phyloP scores from a whole-genome alignment of 2,113 vertebrate genomes.

The cattle (Bos taurus) region DNA sequence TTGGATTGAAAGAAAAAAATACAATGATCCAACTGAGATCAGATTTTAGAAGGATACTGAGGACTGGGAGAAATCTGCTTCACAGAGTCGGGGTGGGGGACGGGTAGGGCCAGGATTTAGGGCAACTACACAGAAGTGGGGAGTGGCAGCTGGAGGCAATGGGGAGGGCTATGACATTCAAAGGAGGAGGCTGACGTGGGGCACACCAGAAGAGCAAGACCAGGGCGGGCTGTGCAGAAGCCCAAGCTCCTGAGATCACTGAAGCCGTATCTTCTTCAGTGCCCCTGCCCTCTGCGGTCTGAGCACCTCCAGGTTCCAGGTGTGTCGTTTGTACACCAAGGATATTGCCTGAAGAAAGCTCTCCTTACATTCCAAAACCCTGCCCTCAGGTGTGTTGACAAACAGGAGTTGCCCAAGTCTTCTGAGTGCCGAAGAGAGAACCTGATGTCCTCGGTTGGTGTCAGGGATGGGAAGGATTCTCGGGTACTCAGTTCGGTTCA shows the following conservation, averaged over 20 bases:
- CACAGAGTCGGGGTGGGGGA: rapidly evolving
- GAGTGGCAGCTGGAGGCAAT: background rate
- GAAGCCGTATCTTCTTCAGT: background rate
- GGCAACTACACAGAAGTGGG: background rate
- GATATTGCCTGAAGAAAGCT: background rate
- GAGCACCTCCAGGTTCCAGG: no score
- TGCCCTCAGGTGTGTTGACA: background rate
- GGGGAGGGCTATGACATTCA: background rate
- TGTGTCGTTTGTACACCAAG: background rate
- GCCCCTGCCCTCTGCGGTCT: rapidly evolving
- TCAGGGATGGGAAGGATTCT: background rate
- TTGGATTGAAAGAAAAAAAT: background rate
- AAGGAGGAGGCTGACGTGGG: background rate
- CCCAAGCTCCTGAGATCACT: background rate
- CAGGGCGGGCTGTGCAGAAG: background rate
- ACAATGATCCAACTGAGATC: background rate
- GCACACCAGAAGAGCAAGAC: background rate
- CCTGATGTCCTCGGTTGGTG: rapidly evolving
- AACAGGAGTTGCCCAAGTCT: background rate
- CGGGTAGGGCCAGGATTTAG: background rate
- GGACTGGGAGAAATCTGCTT: background rate
- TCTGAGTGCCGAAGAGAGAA: background rate
- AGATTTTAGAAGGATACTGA: background rate
- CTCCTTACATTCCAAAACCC: background rate
- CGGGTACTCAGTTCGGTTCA: background rate